Conservation (phyloP, 2,888 invertebrate genomes). For the Argyresthia albistria region DNA sequence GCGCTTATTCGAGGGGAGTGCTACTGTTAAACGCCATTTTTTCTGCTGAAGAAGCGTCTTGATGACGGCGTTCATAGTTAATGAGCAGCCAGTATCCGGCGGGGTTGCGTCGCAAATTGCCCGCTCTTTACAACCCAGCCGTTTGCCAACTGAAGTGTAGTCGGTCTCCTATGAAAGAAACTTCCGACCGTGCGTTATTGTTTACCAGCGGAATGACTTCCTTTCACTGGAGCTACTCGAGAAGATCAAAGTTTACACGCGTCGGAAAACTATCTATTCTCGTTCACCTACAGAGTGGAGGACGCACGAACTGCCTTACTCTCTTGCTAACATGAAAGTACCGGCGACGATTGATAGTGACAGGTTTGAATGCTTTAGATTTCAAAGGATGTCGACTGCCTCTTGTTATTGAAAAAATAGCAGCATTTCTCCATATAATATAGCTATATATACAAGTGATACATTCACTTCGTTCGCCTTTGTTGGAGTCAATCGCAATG, state of each 20-base stretch:
- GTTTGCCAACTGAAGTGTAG: slow-evolving; percentile 49
- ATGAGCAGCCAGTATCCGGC: slow-evolving; percentile 65
- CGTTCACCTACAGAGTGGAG: not conserved
- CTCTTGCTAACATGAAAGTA: not conserved
- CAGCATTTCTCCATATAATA: no score
- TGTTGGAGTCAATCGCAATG: no score
- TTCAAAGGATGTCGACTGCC: not conserved
- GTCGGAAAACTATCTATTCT: slow-evolving; percentile 25
- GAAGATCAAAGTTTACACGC: slow-evolving; percentile 23
- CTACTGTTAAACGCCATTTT: slow-evolving; percentile 57
- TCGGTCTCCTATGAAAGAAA: slow-evolving; percentile 51
- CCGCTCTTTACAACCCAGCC: slow-evolving; percentile 45
- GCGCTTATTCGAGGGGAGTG: slow-evolving; percentile 56
- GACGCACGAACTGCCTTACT: not conserved
- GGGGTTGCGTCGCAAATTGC: slow-evolving; percentile 60
- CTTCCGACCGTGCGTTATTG: slow-evolving; percentile 60
- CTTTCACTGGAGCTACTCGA: slow-evolving; percentile 39
- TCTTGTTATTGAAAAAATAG: no score
- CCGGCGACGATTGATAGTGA: not conserved
- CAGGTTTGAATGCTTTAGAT: not conserved
- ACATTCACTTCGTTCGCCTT: no score
- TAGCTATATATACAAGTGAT: no score
- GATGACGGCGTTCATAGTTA: slow-evolving; percentile 70
- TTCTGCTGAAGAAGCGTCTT: slow-evolving; percentile 62
- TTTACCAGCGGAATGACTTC: slow-evolving; percentile 61